Percentiles rank a stretch among this genome's conserved stretches.
Evolutionary conservation across 2,797 vertebrate species (phyloP).

Genomic region (Urophycis tenuis): DNA sequence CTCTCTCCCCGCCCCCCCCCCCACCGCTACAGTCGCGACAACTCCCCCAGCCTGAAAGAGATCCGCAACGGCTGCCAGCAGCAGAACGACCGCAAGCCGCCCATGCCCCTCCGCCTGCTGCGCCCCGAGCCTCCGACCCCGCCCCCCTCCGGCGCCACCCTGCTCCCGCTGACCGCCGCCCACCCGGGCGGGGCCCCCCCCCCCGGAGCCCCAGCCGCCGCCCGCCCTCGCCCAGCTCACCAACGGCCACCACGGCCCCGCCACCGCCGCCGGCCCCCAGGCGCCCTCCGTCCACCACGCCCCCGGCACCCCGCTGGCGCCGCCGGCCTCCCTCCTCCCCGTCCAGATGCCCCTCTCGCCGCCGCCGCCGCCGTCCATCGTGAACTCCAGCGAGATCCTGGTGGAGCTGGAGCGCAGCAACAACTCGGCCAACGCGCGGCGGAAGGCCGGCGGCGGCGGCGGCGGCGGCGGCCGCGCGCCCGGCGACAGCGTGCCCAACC

Average conservation of each 20-base stretch:
- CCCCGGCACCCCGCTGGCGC: neutral
- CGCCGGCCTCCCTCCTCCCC: slow-evolving; percentile 42
- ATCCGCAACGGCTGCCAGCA: slow-evolving; percentile 97
- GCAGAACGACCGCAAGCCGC: slow-evolving; percentile 90
- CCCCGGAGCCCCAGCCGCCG: neutral
- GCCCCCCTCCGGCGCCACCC: slow-evolving; percentile 41
- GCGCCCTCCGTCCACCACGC: neutral
- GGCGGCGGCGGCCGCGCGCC: slow-evolving; percentile 57
- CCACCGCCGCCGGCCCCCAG: neutral
- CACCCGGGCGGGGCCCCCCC: slow-evolving; percentile 31
- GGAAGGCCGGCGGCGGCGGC: slow-evolving; percentile 68
- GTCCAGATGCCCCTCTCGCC: slow-evolving; percentile 57
- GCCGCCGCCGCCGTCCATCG: slow-evolving; percentile 72
- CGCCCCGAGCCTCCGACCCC: slow-evolving; percentile 76
- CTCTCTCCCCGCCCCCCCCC: neutral
- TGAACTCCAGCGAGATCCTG: slow-evolving; percentile 93
- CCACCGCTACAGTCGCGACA: slow-evolving; percentile 78
- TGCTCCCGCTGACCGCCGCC: slow-evolving; percentile 40
- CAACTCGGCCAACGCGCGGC: slow-evolving; percentile 83
- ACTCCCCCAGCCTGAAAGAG: slow-evolving; percentile 97
- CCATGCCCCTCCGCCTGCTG: slow-evolving; percentile 87
- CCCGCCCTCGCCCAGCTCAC: neutral
- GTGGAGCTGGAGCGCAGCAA: slow-evolving; percentile 94
- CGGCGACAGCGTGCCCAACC: slow-evolving; percentile 92
- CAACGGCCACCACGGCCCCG: neutral